These are phyloP conservation scores for Zosterops lateralis DNA, from an alignment of 2,113 vertebrate genomes.

Conservation along the genomic window DNA sequence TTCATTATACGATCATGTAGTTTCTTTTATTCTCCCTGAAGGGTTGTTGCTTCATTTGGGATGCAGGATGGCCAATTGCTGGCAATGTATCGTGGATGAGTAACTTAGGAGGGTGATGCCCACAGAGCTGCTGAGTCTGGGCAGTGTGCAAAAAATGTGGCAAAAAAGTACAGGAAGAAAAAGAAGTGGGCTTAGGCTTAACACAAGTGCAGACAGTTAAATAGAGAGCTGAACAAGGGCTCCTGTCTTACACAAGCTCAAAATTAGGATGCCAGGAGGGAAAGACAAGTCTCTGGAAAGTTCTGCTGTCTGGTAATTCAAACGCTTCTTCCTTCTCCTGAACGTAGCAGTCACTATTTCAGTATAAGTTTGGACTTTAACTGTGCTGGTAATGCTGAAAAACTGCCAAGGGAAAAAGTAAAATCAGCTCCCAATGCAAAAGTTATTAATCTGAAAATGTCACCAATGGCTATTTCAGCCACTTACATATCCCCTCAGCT, in stretches of 20 bases:
- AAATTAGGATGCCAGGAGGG: not conserved
- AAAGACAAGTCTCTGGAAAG: not conserved
- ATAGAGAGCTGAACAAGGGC: not conserved
- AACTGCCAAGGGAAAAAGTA: not conserved
- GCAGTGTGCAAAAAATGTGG: accelerated
- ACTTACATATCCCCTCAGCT: not conserved
- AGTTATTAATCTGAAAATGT: not conserved
- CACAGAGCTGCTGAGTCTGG: not conserved
- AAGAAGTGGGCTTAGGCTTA: not conserved
- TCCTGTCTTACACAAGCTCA: not conserved
- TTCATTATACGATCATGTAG: not conserved
- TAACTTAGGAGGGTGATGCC: not conserved
- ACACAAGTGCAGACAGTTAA: not conserved
- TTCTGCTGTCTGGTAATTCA: not conserved
- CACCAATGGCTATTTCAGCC: not conserved
- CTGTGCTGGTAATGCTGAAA: not conserved
- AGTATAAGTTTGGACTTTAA: not conserved
- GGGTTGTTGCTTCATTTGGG: not conserved
- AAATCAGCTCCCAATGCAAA: not conserved
- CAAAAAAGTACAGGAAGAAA: not conserved
- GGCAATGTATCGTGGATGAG: not conserved
- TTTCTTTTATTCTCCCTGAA: not conserved
- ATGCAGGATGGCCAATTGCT: not conserved
- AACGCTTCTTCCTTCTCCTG: not conserved
- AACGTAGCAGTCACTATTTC: not conserved